Evolutionary conservation across 2,888 invertebrate species (phyloP).

Genomic region (Metacarcinus magister): DNA sequence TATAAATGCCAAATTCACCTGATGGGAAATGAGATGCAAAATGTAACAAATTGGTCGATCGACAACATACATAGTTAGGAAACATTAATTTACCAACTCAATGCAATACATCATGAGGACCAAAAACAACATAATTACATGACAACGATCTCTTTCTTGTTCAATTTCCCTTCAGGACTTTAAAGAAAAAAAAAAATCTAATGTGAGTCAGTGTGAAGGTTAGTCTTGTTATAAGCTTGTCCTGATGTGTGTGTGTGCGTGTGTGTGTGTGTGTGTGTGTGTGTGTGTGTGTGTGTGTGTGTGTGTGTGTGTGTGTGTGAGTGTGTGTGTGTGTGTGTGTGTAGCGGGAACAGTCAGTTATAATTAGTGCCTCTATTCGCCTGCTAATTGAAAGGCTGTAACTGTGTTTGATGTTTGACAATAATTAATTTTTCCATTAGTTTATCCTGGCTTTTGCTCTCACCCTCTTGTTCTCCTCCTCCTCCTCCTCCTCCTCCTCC

Average conservation of each 20-base stretch:
- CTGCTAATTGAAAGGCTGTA: not conserved
- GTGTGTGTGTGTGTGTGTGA: not conserved
- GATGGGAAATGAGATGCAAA: not conserved
- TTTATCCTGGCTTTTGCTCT: not conserved
- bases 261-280: not conserved
- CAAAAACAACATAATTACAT: not conserved
- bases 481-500: constrained; percentile 36
- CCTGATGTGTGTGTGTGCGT: not conserved
- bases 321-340: constrained; percentile 40
- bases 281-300: not conserved
- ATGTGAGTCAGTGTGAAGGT: not conserved
- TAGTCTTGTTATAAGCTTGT: not conserved
- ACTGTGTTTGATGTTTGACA: not conserved
- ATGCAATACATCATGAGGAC: not conserved
- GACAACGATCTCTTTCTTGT: not conserved
- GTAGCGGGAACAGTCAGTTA: not conserved
- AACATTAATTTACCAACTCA: not conserved
- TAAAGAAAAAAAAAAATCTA: not conserved
- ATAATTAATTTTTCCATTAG: not conserved
- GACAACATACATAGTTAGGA: not conserved
- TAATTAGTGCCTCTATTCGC: not conserved
- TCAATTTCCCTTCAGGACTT: not conserved
- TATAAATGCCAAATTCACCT: not conserved
- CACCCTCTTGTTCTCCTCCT: not conserved
- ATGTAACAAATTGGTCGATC: not conserved